Base-by-base conservation (phyloP, 2,797 vertebrate genomes). In the Euthynnus affinis region DNA sequence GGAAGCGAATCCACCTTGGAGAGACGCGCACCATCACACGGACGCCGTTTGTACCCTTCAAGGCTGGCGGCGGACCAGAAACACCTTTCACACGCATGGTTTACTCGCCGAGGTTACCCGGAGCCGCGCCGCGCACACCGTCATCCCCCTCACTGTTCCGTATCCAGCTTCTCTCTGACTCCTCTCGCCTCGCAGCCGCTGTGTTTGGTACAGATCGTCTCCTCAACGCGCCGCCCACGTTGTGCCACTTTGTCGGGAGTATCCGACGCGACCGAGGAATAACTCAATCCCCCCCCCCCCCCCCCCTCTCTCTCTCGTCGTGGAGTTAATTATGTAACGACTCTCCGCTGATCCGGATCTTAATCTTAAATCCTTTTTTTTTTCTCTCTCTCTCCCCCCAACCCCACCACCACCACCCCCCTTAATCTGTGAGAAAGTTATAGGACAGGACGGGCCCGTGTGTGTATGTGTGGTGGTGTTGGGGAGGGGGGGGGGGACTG, bases 191-290 rank as follows among this genome's bases (percentile, higher is more conserved):
- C n/a, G 52, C 42, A 67, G 65, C 17, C 25, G 61, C 79, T 2
- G 75, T 10, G 62, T 58, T 23, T 10, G 82, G 17, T 27, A 49
- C 80, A 17, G 49, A 70, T 48, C 83, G 40, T 22, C 69, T 63
- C 78, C 72, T 52, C 75, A 20, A 84, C 78, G 92, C 90, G 37
- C 89, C 93, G 91, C 89, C 91, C 92, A 92, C 91, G 88, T 77
- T 87, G 88, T 66, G 84, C 76, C 75, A 51, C 78, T 79, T 78
- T n/a, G 46, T 57, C 25, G 25, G 49, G 74, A 76, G 76, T 7
- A 51, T 70, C 81, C 70, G 74, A 53, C 63, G 63, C 60, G 58
- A 42, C 52, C 9, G 71, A 74, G 72, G 71, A 67, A 70, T 34
- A 56, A 68, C 68, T 85, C 58, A 5, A 17, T 55, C 70, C 65